These are phyloP conservation scores for Chironomus striatipennis DNA, from an alignment of 1,140 invertebrate genomes.

Conservation along the genomic window DNA sequence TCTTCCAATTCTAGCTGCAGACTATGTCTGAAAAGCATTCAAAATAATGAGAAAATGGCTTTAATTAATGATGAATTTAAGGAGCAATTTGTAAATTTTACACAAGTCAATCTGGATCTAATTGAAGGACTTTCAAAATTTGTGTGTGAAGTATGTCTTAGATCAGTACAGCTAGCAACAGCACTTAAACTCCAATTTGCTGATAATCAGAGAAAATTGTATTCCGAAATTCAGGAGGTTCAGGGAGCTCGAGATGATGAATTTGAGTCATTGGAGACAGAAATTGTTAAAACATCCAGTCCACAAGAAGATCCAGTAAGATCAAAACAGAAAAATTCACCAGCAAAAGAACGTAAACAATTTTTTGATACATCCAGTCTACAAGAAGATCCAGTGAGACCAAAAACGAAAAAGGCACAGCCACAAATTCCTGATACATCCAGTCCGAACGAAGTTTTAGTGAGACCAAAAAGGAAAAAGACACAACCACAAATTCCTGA, in stretches of 20 bases:
- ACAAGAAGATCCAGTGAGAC: too few relatives aligned
- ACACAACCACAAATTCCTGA: too few relatives aligned
- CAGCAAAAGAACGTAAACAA: too few relatives aligned
- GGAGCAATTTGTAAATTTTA: background rate
- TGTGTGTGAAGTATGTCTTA: background rate
- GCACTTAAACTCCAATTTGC: background rate
- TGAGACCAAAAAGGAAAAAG: too few relatives aligned
- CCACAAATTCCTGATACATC: too few relatives aligned
- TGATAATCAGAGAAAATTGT: background rate
- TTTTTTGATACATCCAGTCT: too few relatives aligned
- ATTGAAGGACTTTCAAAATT: background rate
- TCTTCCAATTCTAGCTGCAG: background rate
- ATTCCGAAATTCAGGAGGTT: background rate
- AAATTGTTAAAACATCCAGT: too few relatives aligned
- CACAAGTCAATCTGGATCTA: background rate
- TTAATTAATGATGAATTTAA: background rate
- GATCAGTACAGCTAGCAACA: background rate
- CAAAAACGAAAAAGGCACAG: too few relatives aligned
- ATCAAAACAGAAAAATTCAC: too few relatives aligned
- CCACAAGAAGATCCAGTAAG: too few relatives aligned
- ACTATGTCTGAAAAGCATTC: background rate
- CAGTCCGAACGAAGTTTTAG: too few relatives aligned
- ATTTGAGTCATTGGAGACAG: background rate
- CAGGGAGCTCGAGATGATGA: background rate
- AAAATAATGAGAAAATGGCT: background rate